Percentiles rank a stretch among this genome's conserved stretches.
Evolutionary conservation across 2,113 vertebrate species (phyloP).

Genomic region (Barbus barbus): DNA sequence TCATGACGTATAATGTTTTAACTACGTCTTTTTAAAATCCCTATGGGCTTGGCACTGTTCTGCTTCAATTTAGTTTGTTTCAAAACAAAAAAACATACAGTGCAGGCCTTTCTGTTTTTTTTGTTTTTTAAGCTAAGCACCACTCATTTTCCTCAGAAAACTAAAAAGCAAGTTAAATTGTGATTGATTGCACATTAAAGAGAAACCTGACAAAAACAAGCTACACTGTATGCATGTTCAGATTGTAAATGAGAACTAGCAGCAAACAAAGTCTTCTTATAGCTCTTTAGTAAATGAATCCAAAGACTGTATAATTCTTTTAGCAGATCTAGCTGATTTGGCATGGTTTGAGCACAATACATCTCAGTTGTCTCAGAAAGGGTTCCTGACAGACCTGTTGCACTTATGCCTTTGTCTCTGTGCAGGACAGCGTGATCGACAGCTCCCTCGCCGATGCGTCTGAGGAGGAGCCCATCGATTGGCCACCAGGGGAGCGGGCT

Average conservation of each 20-base stretch:
- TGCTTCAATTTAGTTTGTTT: too few relatives aligned
- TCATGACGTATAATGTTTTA: too few relatives aligned
- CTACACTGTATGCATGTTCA: neutral
- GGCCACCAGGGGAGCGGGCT: neutral
- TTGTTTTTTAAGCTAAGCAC: too few relatives aligned
- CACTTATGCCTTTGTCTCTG: neutral
- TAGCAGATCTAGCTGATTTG: neutral
- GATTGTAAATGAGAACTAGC: neutral
- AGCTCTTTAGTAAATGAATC: neutral
- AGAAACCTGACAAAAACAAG: neutral
- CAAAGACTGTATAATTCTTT: neutral
- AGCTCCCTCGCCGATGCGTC: conserved; percentile 53
- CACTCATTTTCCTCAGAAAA: neutral
- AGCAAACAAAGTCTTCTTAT: neutral
- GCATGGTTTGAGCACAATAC: neutral
- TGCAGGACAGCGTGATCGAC: conserved; percentile 75
- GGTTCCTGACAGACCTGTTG: neutral
- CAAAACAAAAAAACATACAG: neutral
- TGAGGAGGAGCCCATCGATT: neutral
- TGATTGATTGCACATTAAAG: neutral
- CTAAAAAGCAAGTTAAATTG: neutral
- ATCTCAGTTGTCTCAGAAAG: neutral
- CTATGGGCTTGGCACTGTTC: too few relatives aligned
- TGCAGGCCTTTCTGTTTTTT: too few relatives aligned
- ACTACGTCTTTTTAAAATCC: too few relatives aligned